A percentile compares a stretch with the other conserved stretches of the same genome.
phyloP scores from a whole-genome alignment of 2,797 vertebrate genomes.

The Melanogrammus aeglefinus region DNA sequence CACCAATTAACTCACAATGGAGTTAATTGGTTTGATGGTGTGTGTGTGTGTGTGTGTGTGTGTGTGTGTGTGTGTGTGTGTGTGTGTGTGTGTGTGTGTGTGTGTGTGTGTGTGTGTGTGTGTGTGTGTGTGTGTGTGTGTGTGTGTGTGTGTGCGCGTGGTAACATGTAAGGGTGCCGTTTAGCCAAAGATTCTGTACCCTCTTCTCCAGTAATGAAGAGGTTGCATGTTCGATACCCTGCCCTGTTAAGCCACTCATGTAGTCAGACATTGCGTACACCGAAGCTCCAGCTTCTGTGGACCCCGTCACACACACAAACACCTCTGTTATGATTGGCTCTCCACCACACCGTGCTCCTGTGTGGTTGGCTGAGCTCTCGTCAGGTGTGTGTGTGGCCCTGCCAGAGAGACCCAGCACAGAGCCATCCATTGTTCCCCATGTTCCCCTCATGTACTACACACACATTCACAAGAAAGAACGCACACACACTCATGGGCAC shows the following conservation, averaged over 20 bases:
- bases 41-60: too few species aligned
- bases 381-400: constrained; percentile 33
- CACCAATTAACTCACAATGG: too few species aligned
- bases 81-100: constrained; percentile 15
- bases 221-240: too few species aligned
- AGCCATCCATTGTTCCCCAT: constrained; percentile 45
- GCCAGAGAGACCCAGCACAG: constrained; percentile 44
- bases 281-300: not conserved
- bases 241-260: too few species aligned
- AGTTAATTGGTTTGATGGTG: too few species aligned
- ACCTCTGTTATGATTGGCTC: not conserved
- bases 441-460: constrained; percentile 6
- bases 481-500: too few species aligned
- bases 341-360: constrained; percentile 22
- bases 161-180: constrained; percentile 32
- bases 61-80: too few species aligned
- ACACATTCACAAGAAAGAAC: not conserved
- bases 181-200: too few species aligned
- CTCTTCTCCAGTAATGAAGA: too few species aligned
- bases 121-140: too few species aligned
- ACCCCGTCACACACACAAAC: too few species aligned
- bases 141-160: constrained; percentile 25
- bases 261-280: not conserved
- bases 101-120: not conserved
- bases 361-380: constrained; percentile 14